phyloP scores from a whole-genome alignment of 2,113 vertebrate species.

The Pseudonaja textilis region DNA sequence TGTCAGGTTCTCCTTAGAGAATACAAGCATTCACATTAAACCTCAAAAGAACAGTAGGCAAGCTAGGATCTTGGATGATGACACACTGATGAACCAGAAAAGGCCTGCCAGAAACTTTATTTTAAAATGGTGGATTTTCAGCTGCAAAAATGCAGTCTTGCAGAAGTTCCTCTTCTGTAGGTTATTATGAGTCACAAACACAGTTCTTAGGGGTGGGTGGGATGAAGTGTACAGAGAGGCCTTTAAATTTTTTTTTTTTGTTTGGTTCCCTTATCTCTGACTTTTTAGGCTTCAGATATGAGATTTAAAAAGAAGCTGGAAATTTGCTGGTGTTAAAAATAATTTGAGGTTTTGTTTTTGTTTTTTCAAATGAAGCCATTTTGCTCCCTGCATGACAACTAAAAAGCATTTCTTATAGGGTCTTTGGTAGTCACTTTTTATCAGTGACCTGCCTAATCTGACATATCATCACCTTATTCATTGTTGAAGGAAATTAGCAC shows the following conservation, averaged over 20 bases:
- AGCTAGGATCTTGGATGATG: no score
- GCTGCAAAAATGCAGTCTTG: not conserved
- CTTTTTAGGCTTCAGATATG: slow-evolving; percentile 2
- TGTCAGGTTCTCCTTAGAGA: not conserved
- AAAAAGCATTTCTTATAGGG: not conserved
- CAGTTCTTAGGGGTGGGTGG: not conserved
- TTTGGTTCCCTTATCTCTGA: not conserved
- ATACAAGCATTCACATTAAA: no score
- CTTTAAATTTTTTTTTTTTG: not conserved
- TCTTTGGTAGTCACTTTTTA: not conserved
- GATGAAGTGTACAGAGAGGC: not conserved
- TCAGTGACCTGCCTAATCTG: not conserved
- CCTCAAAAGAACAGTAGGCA: no score
- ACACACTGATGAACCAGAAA: not conserved
- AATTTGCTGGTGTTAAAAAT: not conserved
- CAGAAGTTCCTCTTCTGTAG: slow-evolving; percentile 2
- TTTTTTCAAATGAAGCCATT: not conserved
- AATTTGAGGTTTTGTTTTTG: not conserved
- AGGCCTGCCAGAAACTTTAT: not conserved
- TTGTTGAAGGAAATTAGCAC: no score
- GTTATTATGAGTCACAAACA: not conserved
- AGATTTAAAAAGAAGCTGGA: slow-evolving; percentile 20
- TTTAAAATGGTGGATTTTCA: not conserved
- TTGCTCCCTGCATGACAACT: not conserved
- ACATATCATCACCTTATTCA: not conserved